A percentile compares a stretch with the other conserved stretches of the same genome.
These are phyloP conservation scores for Saccopteryx leptura DNA, from an alignment of 2,113 vertebrate species.

Conservation along the genomic window DNA sequence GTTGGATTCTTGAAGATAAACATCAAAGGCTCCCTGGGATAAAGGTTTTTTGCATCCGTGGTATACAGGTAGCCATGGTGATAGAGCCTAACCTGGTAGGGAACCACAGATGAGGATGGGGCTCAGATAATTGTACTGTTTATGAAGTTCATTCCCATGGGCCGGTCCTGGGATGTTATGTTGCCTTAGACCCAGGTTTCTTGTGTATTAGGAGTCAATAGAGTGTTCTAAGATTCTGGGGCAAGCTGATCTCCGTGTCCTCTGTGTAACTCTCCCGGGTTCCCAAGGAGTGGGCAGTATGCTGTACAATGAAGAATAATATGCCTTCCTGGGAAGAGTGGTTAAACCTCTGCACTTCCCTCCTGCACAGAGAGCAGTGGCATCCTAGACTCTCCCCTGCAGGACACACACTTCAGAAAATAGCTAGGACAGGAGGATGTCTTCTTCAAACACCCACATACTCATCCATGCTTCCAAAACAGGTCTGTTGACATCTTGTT, in stretches of 20 bases:
- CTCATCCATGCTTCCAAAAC: neutral
- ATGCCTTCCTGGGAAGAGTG: neutral
- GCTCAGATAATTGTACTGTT: neutral
- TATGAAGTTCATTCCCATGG: neutral
- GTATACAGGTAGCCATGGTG: neutral
- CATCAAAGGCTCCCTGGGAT: neutral
- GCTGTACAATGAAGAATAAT: neutral
- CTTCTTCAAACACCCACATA: neutral
- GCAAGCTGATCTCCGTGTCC: neutral
- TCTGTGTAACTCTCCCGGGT: neutral
- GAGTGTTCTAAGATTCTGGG: neutral
- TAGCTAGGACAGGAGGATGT: neutral
- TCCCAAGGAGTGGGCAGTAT: neutral
- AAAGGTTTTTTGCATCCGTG: neutral
- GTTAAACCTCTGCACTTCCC: neutral
- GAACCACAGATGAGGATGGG: neutral
- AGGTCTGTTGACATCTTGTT: neutral
- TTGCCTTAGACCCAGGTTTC: neutral
- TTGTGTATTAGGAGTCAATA: neutral
- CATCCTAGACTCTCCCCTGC: neutral
- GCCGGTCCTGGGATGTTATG: neutral
- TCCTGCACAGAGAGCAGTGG: neutral
- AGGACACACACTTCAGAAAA: neutral
- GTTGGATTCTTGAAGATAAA: neutral
- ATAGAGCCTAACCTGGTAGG: neutral